Evolutionary conservation across 2,888 invertebrate genomes (phyloP), one percentile per base, ranked within the genome.

Genomic region (Lordiphosa andalusiaca): DNA sequence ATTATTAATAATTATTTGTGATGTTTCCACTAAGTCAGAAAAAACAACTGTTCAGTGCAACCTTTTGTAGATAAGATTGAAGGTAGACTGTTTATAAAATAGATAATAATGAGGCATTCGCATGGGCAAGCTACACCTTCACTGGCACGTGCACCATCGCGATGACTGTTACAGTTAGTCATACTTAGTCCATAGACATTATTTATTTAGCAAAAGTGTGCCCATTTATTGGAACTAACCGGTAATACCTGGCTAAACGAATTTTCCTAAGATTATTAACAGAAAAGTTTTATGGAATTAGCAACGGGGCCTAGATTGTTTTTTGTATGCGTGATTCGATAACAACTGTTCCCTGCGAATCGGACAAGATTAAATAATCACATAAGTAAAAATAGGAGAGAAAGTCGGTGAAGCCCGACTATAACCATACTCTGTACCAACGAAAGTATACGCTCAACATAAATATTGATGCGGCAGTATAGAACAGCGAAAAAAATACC

Each of bases 131-230:
- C 61, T 51, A 68, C 73, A 52, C 23, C 39, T n/a, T 21, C 1
- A 1, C 30, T 10, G 40, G 42, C 70, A 66, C 66, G 74, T 65
- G 54, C 57, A 44, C 65, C 59, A 49, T 9, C 52, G 37, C 55
- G 39, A 25, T 54, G 52, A 25, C 16, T 13, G n/a, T 13, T 1
- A 5, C 41, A 6, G 21, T 60, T 60, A 72, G 54, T 68, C 70
- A 70, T 39, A n/a, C n/a, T n/a, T n/a, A 9, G 9, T 23, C 35
- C 7, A 37, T 30, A 46, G 25, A 13, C 19, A 10, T 19, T 40
- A 38, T 48, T 41, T 54, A 6, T 6, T 2, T 36, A 39, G 33
- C 53, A 42, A 13, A 38, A 19, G 63, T 58, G 51, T 41, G 52
- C 10, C 6, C 21, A 13, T 33, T 23, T 35, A 40, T 16, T 49